A percentile compares a stretch with the other conserved stretches of the same genome.
phyloP scores from a whole-genome alignment of 2,797 vertebrate species.

The Sphaeramia orbicularis region DNA sequence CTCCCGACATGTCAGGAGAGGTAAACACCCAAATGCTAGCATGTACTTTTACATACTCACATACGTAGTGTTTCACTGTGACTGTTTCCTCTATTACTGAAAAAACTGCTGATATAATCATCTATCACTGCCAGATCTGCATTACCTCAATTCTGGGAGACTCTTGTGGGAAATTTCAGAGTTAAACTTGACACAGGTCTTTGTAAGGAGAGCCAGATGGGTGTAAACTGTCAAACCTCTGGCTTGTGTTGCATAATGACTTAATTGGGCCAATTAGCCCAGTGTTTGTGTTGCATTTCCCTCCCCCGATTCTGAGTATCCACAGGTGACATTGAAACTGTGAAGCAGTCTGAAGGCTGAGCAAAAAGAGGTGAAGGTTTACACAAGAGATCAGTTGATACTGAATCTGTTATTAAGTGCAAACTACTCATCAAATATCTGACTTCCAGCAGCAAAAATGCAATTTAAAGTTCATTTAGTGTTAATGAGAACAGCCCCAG shows the following conservation, averaged over 20 bases:
- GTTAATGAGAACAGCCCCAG: neutral
- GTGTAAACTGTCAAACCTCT: constrained; percentile 74
- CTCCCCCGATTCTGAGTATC: constrained; percentile 72
- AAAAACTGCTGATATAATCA: constrained; percentile 34
- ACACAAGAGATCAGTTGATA: constrained; percentile 4
- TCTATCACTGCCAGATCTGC: constrained; percentile 41
- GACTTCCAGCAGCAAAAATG: neutral
- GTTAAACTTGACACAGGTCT: constrained; percentile 61
- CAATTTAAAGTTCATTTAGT: constrained; percentile 1
- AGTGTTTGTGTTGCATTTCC: constrained; percentile 81
- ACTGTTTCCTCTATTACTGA: constrained; percentile 2
- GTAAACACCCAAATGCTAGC: constrained; percentile 80
- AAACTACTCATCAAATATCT: neutral
- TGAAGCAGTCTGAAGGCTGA: constrained; percentile 51
- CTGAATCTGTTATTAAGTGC: constrained; percentile 4
- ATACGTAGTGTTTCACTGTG: neutral
- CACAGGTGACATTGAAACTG: constrained; percentile 73
- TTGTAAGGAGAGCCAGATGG: constrained; percentile 65
- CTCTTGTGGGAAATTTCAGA: constrained; percentile 63
- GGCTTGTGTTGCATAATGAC: constrained; percentile 83
- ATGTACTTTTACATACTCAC: constrained; percentile 21
- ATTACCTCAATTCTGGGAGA: constrained; percentile 42
- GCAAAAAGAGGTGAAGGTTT: constrained; percentile 22
- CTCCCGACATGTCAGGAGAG: constrained; percentile 99
- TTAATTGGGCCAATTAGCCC: constrained; percentile 84